These are phyloP conservation scores for Chaetophractus vellerosus DNA, from an alignment of 2,797 vertebrate species.

Conservation along the genomic window DNA sequence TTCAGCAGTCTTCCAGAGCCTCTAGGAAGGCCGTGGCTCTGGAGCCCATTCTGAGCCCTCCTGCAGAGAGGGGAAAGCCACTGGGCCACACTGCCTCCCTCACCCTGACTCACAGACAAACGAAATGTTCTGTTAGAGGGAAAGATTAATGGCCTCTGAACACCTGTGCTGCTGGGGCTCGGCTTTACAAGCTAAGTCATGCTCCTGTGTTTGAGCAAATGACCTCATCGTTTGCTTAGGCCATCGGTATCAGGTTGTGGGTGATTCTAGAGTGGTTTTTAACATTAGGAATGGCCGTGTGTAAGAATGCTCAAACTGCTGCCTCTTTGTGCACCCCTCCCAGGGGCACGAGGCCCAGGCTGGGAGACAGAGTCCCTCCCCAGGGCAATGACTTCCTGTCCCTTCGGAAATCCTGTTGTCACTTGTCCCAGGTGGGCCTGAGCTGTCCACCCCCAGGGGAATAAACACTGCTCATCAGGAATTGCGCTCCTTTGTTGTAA, in stretches of 20 bases:
- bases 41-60: neutral
- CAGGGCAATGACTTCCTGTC: neutral
- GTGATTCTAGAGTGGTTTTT: slow-evolving; percentile 76
- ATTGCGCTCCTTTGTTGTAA: neutral
- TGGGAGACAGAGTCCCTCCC: too few species aligned
- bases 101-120: neutral
- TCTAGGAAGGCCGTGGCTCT: neutral
- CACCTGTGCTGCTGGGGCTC: slow-evolving; percentile 67
- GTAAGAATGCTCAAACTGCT: neutral
- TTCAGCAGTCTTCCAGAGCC: neutral
- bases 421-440: neutral
- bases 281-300: neutral
- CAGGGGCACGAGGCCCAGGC: neutral
- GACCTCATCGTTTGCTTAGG: slow-evolving; percentile 84
- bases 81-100: neutral
- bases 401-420: neutral
- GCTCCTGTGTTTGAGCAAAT: slow-evolving; percentile 82
- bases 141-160: neutral
- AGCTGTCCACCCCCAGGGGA: neutral
- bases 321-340: neutral
- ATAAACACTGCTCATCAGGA: neutral
- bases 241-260: slow-evolving; percentile 73
- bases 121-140: neutral
- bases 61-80: neutral
- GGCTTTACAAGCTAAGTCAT: slow-evolving; percentile 75